These are phyloP conservation scores for Drosophila neotestacea DNA, from an alignment of 2,888 invertebrate species.

Conservation along the genomic window DNA sequence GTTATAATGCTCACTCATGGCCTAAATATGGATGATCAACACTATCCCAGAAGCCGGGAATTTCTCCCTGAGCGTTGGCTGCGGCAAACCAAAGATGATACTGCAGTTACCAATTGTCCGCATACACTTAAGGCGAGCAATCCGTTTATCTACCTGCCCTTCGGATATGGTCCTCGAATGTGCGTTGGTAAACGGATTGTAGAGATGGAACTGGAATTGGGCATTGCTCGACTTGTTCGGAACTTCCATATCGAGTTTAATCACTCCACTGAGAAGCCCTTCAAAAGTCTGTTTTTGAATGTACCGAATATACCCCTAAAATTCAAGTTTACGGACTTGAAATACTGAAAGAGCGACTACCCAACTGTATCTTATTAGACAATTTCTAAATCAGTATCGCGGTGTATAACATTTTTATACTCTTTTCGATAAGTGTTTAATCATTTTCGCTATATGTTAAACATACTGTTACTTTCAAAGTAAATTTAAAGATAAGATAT, in stretches of 20 bases:
- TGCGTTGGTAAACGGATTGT: constrained; percentile 91
- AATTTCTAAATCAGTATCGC: no score
- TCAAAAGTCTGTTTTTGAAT: constrained; percentile 75
- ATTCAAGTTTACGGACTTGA: constrained; percentile 83
- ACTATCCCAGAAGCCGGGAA: neutral
- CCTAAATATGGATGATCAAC: neutral
- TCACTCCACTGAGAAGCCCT: constrained; percentile 77
- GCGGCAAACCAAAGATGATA: neutral
- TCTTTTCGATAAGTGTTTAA: no score
- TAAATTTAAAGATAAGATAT: no score
- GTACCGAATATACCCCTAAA: constrained; percentile 83
- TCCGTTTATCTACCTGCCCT: constrained; percentile 86
- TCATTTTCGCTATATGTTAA: no score
- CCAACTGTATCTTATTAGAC: no score
- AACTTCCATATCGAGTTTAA: constrained; percentile 81
- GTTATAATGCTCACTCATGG: no score
- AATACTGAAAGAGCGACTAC: no score
- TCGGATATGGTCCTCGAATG: constrained; percentile 89
- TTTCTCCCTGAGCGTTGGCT: constrained; percentile 5
- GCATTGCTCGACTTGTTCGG: constrained; percentile 84
- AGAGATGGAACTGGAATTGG: constrained; percentile 89
- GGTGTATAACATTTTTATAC: no score
- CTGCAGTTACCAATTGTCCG: constrained; percentile 86
- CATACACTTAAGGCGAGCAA: constrained; percentile 86
- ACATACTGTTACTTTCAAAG: no score